Percentiles rank a stretch among this genome's conserved stretches.
These are phyloP conservation scores for Triplophysa rosa DNA, from an alignment of 2,113 vertebrate genomes.

Conservation along the genomic window DNA sequence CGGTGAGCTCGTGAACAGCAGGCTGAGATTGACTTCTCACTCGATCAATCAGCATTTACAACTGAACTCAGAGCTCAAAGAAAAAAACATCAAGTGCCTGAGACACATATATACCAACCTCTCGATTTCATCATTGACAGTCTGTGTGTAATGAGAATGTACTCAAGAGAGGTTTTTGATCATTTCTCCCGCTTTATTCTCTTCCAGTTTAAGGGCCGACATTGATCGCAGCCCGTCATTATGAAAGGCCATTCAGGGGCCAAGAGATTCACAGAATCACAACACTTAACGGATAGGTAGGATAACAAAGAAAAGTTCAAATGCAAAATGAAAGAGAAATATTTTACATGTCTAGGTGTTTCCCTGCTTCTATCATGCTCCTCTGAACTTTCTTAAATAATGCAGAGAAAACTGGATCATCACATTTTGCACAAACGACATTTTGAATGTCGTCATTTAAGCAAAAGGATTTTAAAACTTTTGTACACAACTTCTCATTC, in stretches of 20 bases:
- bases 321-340: background rate
- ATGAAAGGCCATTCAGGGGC: conserved; percentile 1
- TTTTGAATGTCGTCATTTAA: too few relatives aligned
- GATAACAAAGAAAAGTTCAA: background rate
- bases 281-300: too few relatives aligned
- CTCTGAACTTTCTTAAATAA: too few relatives aligned
- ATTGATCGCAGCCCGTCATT: background rate
- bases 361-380: background rate
- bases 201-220: conserved; percentile 27
- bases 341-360: background rate
- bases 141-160: conserved; percentile 41
- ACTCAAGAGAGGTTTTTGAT: conserved; percentile 2
- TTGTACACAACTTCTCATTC: too few relatives aligned
- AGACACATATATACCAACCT: conserved; percentile 45
- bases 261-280: background rate
- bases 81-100: conserved; percentile 38
- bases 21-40: conserved; percentile 56
- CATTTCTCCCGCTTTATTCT: conserved; percentile 17
- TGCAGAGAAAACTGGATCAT: too few relatives aligned
- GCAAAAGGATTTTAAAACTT: too few relatives aligned
- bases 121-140: conserved; percentile 22
- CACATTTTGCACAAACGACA: too few relatives aligned
- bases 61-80: conserved; percentile 38
- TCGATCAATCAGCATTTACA: conserved; percentile 59
- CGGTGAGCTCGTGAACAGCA: conserved; percentile 56